Evolutionary conservation across 1,140 invertebrate genomes (phyloP).

Genomic region (Caerostris extrusa): DNA sequence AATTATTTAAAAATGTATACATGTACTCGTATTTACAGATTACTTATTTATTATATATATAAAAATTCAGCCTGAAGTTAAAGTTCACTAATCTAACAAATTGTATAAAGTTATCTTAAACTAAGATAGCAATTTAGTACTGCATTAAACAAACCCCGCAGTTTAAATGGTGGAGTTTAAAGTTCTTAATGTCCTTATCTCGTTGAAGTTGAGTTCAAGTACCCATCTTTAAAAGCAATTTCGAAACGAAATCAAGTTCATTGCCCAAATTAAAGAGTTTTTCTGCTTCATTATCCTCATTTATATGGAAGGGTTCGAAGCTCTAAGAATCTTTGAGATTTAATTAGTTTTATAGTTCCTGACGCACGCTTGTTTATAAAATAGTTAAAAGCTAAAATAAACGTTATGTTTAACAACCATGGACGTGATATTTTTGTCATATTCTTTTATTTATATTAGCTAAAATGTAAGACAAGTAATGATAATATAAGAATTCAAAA

Average conservation of each 20-base stretch:
- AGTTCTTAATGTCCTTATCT: not conserved
- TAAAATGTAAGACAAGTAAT: too few relatives aligned
- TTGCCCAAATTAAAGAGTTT: not conserved
- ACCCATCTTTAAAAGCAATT: not conserved
- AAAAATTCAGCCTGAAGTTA: too few relatives aligned
- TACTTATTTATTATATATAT: too few relatives aligned
- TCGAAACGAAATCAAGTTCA: not conserved
- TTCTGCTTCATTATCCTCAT: not conserved
- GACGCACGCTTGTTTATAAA: too few relatives aligned
- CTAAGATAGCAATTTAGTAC: not conserved
- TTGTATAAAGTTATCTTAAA: not conserved
- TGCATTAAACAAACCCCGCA: not conserved
- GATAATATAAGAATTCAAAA: too few relatives aligned
- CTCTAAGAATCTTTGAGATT: not conserved
- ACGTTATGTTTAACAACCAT: too few relatives aligned
- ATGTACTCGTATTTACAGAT: too few relatives aligned
- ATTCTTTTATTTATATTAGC: too few relatives aligned
- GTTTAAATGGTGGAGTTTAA: not conserved
- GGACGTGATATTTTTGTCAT: too few relatives aligned
- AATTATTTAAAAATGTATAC: too few relatives aligned
- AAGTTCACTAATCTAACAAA: too few relatives aligned
- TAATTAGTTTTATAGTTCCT: not conserved
- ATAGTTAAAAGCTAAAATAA: too few relatives aligned
- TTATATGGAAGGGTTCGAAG: not conserved
- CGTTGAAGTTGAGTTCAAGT: not conserved